Base-by-base conservation (phyloP, 2,888 invertebrate genomes). In the Xylocampa areola region DNA sequence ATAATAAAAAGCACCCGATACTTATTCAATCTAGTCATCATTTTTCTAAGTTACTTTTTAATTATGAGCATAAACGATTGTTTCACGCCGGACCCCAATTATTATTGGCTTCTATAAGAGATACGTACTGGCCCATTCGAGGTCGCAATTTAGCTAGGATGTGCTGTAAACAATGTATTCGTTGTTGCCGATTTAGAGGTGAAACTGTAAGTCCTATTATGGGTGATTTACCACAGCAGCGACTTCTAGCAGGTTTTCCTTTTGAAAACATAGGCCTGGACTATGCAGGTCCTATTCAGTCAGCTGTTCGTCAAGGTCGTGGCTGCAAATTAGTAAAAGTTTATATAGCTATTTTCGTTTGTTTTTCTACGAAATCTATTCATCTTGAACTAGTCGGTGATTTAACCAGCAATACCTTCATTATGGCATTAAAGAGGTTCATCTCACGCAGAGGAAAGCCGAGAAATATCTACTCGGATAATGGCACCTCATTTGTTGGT, bases 11-110 rank as follows among this genome's bases (percentile, higher is more conserved):
- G 4, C 41, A 78, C 21, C 78, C 76, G 1, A 68, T 78, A 13
- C 16, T 78, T 10, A 13, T 81, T 64, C 68, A 76, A 51, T 74
- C 75, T 45, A 70, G 63, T 45, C 77, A 80, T 62, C 16, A 30
- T 14, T 51, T 71, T 47, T 53, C 72, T 0, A 69, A 70, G 41
- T 36, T 73, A 27, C 13, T 65, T 6, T 70, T 77, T 32, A 7
- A 48, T 7, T 51, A 7, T 14, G 64, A 73, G 36, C 76, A 78
- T 30, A 47, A 44, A 43, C 23, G 19, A 4, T 37, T 68, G 10
- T 25, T 73, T 45, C 79, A 78, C 27, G 73, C 73, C 75, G n/a
- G n/a, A n/a, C n/a, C n/a, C n/a, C n/a, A n/a, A n/a, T n/a, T n/a
- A n/a, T n/a, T n/a, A n/a, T n/a, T n/a, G n/a, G n/a, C n/a, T n/a